Percentiles rank a stretch among this genome's conserved stretches.
Conservation (phyloP, 1,140 invertebrate genomes). For the Venturia canescens region DNA sequence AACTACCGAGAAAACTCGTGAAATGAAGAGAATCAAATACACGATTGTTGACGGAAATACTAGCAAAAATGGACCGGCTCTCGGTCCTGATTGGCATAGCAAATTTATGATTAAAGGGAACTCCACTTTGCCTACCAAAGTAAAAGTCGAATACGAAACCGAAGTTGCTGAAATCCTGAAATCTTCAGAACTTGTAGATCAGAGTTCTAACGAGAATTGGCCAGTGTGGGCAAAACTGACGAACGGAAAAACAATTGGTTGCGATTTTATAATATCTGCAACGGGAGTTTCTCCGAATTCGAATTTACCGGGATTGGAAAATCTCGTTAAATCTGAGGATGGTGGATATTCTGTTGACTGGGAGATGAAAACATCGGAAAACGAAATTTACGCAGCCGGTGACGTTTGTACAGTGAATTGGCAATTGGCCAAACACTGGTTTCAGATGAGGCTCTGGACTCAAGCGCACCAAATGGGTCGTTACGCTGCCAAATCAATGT, state of each 20-base stretch:
- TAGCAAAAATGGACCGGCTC: conserved; percentile 84
- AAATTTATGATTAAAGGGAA: conserved; percentile 82
- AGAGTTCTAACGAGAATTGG: conserved; percentile 76
- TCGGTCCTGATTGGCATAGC: conserved; percentile 96
- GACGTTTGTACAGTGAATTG: conserved; percentile 93
- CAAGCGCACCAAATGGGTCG: conserved; percentile 98
- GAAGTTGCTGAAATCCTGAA: conserved; percentile 81
- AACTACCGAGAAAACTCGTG: conserved; percentile 47
- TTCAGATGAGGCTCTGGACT: conserved; percentile 98
- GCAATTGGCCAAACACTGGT: conserved; percentile 90
- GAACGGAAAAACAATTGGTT: conserved; percentile 86
- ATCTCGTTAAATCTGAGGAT: conserved; percentile 82
- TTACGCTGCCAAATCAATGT: conserved; percentile 95
- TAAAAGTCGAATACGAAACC: conserved; percentile 82
- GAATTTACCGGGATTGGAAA: conserved; percentile 77
- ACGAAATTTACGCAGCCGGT: conserved; percentile 94
- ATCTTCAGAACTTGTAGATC: conserved; percentile 48
- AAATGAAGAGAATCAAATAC: conserved; percentile 84
- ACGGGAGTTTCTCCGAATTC: conserved; percentile 92
- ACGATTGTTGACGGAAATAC: conserved; percentile 76
- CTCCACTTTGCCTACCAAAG: conserved; percentile 69
- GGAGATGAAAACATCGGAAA: conserved; percentile 88
- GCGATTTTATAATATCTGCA: conserved; percentile 96
- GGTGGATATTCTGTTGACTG: conserved; percentile 90
- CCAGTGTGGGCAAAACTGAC: conserved; percentile 85